phyloP scores from a whole-genome alignment of 2,797 vertebrate genomes.

The Halcyon leucocephala region DNA sequence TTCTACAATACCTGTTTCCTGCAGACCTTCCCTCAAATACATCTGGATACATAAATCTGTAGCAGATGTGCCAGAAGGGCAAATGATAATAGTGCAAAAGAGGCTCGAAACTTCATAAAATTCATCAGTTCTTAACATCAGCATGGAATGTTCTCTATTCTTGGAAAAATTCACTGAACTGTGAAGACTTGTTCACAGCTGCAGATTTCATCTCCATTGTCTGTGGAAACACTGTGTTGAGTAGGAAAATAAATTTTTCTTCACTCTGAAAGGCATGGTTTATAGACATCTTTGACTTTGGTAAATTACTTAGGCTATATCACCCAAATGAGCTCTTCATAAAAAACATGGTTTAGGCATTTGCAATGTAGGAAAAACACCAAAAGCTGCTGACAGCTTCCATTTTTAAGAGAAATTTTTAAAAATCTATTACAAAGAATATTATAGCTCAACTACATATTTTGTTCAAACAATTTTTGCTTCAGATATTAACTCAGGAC shows the following conservation, averaged over 20 bases:
- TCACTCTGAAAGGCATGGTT: neutral
- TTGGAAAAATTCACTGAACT: neutral
- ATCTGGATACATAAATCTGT: neutral
- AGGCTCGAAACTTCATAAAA: neutral
- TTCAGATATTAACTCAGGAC: neutral
- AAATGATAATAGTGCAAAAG: neutral
- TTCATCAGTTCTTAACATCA: neutral
- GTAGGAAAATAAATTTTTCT: neutral
- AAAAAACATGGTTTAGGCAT: neutral
- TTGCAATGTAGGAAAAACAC: neutral
- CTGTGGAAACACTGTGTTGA: neutral
- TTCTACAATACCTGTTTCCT: neutral
- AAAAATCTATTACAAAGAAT: neutral
- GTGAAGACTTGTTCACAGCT: neutral
- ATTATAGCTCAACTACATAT: neutral
- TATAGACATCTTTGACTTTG: neutral
- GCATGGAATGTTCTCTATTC: neutral
- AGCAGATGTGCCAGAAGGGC: neutral
- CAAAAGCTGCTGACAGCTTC: neutral
- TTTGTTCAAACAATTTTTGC: neutral
- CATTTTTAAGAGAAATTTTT: neutral
- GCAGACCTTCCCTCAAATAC: neutral
- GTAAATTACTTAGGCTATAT: neutral
- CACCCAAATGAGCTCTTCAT: neutral
- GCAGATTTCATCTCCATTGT: neutral